These are phyloP conservation scores for Urocynchramus pylzowi DNA, from an alignment of 2,113 vertebrate genomes.

Conservation along the genomic window DNA sequence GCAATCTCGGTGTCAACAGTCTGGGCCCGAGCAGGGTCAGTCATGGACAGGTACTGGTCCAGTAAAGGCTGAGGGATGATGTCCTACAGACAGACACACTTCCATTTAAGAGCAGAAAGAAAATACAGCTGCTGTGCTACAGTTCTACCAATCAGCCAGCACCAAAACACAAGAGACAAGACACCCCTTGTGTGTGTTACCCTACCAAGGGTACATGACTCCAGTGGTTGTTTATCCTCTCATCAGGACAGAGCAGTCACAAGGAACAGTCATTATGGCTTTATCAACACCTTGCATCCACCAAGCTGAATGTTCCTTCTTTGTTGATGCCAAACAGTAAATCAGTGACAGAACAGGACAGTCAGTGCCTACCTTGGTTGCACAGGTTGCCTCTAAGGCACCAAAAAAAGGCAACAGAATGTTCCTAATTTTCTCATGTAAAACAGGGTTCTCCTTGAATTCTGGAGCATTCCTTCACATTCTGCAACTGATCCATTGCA, in stretches of 20 bases:
- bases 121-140: neutral
- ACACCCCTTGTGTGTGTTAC: neutral
- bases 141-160: neutral
- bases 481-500: neutral
- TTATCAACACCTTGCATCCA: neutral
- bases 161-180: neutral
- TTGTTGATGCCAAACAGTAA: neutral
- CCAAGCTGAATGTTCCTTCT: neutral
- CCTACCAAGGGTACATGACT: neutral
- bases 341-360: neutral
- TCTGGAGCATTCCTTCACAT: neutral
- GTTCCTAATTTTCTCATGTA: neutral
- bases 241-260: neutral
- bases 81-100: slow-evolving; percentile 50
- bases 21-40: slow-evolving; percentile 73
- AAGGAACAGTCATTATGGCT: neutral
- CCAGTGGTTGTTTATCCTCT: neutral
- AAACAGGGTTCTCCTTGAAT: neutral
- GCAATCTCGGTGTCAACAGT: slow-evolving; percentile 74
- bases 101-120: neutral
- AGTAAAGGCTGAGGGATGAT: slow-evolving; percentile 74
- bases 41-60: slow-evolving; percentile 77
- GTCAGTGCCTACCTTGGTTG: neutral
- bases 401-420: neutral
- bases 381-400: neutral